Evolutionary conservation across 2,888 invertebrate species (phyloP), one percentile per base, ranked within the genome.

Genomic region (Neoscelio sp.): DNA sequence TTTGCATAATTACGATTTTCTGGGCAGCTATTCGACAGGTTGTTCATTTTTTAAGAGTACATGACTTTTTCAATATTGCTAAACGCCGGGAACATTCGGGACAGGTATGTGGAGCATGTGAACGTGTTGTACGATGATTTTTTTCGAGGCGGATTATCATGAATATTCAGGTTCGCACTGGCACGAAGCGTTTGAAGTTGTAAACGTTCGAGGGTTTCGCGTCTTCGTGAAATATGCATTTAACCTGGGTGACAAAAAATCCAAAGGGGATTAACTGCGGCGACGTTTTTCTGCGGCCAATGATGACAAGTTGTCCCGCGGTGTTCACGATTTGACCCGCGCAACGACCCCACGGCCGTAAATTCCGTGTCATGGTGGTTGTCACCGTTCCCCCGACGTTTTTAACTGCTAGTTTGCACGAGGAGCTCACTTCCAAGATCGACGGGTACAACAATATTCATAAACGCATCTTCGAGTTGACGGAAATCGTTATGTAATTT

Each of bases 321-420:
- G 83, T 85, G 85, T 87, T 88, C 87, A 88, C 87, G 87, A 88
- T 86, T 85, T 84, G 86, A 87, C 86, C 88, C 82, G 81, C 77
- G 82, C 83, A 82, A 82, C 81, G 88, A 88, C 87, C 87, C 84
- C 84, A 84, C 26, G 79, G 87, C 83, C 87, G 84, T 89, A 89
- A 89, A 89, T 89, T 86, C 84, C 80, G 78, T 82, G 84, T 85
- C 86, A 85, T 83, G 84, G 85, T 83, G 85, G 83, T 88, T 88
- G 89, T 89, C 89, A 88, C 87, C 85, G 83, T 71, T 79, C 77
- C 80, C 79, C 80, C 65, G 65, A 77, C 73, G 83, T 86, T 87
- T 89, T 88, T 87, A 88, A 87, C 85, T 86, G 85, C 68, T 64
- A 42, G 62, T 62, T 33, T 42, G 42, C 20, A 35, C 13, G 20